phyloP scores from a whole-genome alignment of 2,888 invertebrate species.

The Eupelmus urozonus region DNA sequence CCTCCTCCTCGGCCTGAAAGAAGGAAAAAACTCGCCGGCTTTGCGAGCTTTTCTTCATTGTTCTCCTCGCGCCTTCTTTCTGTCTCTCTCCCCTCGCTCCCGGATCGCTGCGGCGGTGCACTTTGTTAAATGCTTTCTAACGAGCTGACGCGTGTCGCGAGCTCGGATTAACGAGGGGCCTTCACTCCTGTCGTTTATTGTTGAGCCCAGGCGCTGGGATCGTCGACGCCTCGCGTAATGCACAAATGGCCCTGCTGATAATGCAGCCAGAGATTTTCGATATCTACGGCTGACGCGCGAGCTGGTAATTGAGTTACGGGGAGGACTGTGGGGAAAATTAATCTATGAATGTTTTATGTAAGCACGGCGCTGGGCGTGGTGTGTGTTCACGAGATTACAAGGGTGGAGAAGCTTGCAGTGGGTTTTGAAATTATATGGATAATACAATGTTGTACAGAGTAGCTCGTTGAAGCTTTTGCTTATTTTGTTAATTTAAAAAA shows the following conservation, averaged over 20 bases:
- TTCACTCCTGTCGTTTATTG: background rate
- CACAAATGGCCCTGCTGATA: too few species aligned
- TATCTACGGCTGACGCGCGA: too few species aligned
- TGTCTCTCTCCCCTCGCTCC: background rate
- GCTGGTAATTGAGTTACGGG: too few species aligned
- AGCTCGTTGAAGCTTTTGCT: too few species aligned
- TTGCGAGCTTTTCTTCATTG: slow-evolving; percentile 1
- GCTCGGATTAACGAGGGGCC: slow-evolving; percentile 37
- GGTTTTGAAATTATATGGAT: too few species aligned
- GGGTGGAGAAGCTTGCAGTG: too few species aligned
- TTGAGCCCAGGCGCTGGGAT: background rate
- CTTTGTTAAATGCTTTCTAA: slow-evolving; percentile 53
- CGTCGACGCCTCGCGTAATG: background rate
- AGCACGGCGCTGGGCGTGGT: too few species aligned
- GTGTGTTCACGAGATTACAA: too few species aligned
- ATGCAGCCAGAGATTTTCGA: background rate
- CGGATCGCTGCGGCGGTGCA: background rate
- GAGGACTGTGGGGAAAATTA: too few species aligned
- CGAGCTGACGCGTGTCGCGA: slow-evolving; percentile 37
- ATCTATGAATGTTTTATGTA: too few species aligned
- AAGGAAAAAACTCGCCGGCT: background rate
- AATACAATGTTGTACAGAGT: too few species aligned
- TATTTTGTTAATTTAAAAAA: too few species aligned
- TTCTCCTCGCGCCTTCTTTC: background rate
- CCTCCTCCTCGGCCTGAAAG: background rate